Percentiles rank a stretch among this genome's conserved stretches.
Conservation (phyloP, 2,888 invertebrate genomes). For the Cylindroiulus punctatus region DNA sequence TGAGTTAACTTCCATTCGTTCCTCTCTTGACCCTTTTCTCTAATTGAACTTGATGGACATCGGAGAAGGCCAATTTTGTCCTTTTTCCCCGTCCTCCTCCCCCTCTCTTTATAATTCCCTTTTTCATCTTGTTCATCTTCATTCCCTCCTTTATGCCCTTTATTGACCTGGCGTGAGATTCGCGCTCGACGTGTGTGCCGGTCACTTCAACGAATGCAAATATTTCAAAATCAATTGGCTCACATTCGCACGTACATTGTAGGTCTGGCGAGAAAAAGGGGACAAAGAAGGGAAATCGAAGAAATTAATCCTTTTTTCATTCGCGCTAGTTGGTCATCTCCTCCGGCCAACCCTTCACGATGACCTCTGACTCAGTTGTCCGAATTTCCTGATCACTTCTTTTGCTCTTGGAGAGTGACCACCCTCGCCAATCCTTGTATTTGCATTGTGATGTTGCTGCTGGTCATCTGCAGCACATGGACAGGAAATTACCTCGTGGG, state of each 20-base stretch:
- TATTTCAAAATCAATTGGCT: conserved; percentile 45
- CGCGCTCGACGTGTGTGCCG: conserved; percentile 4
- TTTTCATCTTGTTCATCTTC: conserved; percentile 47
- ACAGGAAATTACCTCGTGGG: background rate
- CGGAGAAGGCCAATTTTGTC: conserved; percentile 32
- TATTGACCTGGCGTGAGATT: conserved; percentile 45
- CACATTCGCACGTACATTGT: conserved; percentile 39
- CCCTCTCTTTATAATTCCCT: conserved; percentile 37
- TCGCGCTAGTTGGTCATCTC: background rate
- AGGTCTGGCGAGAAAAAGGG: background rate
- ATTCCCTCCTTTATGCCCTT: conserved; percentile 43
- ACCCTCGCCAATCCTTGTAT: background rate
- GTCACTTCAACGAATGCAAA: conserved; percentile 44
- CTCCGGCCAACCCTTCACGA: background rate
- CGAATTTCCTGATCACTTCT: conserved; percentile 16
- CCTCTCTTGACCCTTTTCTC: conserved; percentile 44
- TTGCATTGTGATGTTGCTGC: background rate
- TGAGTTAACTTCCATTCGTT: conserved; percentile 30
- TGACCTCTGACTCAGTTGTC: conserved; percentile 36
- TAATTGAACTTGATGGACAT: conserved; percentile 47
- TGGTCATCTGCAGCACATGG: background rate
- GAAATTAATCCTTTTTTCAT: conserved; percentile 47
- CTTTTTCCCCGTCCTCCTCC: background rate
- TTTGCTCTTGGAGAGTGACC: background rate
- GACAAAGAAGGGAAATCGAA: conserved; percentile 5